Evolutionary conservation across 2,113 vertebrate genomes (phyloP).

Genomic region (Oxyura jamaicensis): DNA sequence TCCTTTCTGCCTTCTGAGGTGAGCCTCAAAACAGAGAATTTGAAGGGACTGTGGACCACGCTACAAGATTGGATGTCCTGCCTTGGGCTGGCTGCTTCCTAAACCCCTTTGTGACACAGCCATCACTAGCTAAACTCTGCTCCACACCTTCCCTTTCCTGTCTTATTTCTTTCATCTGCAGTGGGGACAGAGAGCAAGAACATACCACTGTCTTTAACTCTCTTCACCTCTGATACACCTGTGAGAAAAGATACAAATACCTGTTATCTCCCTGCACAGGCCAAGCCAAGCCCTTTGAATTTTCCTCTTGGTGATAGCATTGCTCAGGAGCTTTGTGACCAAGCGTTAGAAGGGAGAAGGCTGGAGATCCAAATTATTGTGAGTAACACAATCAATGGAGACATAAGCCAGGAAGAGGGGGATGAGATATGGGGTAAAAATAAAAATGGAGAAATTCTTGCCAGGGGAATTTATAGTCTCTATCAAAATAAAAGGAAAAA

Average conservation of each 20-base stretch:
- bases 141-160: not conserved
- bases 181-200: not conserved
- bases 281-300: not conserved
- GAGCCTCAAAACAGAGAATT: not conserved
- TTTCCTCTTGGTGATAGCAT: not conserved
- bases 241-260: not conserved
- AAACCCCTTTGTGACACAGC: not conserved
- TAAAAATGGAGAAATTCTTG: not conserved
- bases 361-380: not conserved
- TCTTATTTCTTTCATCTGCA: not conserved
- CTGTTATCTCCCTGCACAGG: not conserved
- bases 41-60: accelerated
- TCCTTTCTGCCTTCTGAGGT: not conserved
- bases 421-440: not conserved
- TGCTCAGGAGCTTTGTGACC: not conserved
- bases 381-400: not conserved
- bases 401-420: not conserved
- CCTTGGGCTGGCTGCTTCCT: not conserved
- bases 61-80: not conserved
- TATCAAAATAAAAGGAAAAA: not conserved
- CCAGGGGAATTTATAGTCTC: not conserved
- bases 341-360: not conserved
- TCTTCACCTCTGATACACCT: not conserved
- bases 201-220: not conserved
- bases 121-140: not conserved